Percentiles rank a stretch among this genome's conserved stretches.
Evolutionary conservation across 1,140 invertebrate species (phyloP).

Genomic region (Frieseomelitta varia): DNA sequence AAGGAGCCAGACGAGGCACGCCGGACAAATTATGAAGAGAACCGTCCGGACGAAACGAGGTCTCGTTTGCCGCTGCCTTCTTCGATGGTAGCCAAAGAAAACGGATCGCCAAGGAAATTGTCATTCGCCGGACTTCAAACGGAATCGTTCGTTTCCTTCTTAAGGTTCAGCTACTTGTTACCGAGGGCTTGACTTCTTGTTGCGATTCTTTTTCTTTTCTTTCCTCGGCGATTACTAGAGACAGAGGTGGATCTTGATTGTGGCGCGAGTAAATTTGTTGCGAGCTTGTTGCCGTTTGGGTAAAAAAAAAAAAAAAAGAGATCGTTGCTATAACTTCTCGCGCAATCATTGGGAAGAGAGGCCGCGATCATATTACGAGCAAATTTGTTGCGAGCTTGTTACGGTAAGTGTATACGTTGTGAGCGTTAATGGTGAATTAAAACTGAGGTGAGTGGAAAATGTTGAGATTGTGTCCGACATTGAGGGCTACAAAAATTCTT

Average conservation of each 20-base stretch:
- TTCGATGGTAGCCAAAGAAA: neutral
- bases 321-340: neutral
- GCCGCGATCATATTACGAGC: too few relatives aligned
- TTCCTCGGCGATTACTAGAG: neutral
- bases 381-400: neutral
- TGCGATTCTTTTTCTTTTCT: neutral
- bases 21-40: slow-evolving; percentile 52
- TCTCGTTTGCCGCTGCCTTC: slow-evolving; percentile 29
- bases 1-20: slow-evolving; percentile 22
- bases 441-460: neutral
- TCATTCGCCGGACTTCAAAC: neutral
- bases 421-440: neutral
- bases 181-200: neutral
- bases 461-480: neutral
- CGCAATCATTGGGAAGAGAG: neutral
- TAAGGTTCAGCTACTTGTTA: neutral
- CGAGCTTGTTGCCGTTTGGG: neutral
- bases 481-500: neutral
- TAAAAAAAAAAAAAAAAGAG: neutral
- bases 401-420: neutral
- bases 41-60: slow-evolving; percentile 21
- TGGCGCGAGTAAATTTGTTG: neutral
- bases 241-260: neutral
- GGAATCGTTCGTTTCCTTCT: neutral
- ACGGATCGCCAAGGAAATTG: neutral